phyloP scores from a whole-genome alignment of 1,140 invertebrate genomes.

The Eupeodes corollae region DNA sequence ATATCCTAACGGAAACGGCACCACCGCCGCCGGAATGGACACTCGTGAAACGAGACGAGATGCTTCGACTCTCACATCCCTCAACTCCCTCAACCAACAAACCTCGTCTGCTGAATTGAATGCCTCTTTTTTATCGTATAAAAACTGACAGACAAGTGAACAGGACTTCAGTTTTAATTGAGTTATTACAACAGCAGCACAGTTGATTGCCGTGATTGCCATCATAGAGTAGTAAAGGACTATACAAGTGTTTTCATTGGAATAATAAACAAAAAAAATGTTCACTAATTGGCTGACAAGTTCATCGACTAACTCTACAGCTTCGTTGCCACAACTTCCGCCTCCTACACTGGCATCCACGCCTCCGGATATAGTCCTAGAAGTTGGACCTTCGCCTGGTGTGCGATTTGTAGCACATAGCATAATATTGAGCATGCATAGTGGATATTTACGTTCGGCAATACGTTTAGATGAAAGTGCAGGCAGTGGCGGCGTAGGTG shows the following conservation, averaged over 20 bases:
- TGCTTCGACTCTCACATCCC: too few species aligned
- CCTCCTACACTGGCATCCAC: conserved; percentile 30
- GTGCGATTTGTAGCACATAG: conserved; percentile 58
- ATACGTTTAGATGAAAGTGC: conserved; percentile 32
- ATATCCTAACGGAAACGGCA: too few species aligned
- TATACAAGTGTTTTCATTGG: background rate
- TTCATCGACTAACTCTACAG: conserved; percentile 17
- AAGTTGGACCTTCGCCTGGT: conserved; percentile 47
- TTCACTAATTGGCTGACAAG: conserved; percentile 36
- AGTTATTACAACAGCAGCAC: conserved; percentile 18
- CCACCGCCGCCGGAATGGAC: too few species aligned
- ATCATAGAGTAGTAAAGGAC: too few species aligned
- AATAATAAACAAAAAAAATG: conserved; percentile 13
- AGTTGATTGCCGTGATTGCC: background rate
- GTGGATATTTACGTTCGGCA: conserved; percentile 54
- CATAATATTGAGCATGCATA: conserved; percentile 53
- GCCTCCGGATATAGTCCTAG: conserved; percentile 50
- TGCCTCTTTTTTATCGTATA: conserved; percentile 6
- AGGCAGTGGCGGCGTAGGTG: conserved; percentile 14
- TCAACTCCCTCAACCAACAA: too few species aligned
- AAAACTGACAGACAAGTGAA: conserved; percentile 23
- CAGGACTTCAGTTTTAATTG: conserved; percentile 27
- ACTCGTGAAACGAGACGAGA: too few species aligned
- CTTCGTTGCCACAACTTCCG: conserved; percentile 9
- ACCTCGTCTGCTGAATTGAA: too few species aligned